Conservation (phyloP, 2,888 invertebrate genomes). For the Hypsopygia costalis region DNA sequence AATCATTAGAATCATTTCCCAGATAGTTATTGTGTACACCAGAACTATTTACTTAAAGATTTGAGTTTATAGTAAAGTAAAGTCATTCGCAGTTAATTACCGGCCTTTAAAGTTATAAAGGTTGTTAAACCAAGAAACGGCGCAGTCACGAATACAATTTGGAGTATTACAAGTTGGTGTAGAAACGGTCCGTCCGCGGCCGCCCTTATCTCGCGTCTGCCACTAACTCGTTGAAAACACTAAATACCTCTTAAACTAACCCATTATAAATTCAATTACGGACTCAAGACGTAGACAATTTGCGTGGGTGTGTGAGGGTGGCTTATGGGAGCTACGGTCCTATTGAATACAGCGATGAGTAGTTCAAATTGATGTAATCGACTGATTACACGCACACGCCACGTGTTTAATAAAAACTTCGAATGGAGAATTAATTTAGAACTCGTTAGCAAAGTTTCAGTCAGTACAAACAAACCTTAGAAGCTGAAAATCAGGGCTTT, state of each 20-base stretch:
- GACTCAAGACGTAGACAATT: constrained; percentile 66
- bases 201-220: background rate
- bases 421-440: too few species aligned
- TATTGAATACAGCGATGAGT: background rate
- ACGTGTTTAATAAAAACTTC: too few species aligned
- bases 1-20: too few species aligned
- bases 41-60: too few species aligned
- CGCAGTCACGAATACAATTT: background rate
- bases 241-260: constrained; percentile 70
- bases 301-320: constrained; percentile 41
- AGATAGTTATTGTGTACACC: too few species aligned
- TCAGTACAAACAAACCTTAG: too few species aligned
- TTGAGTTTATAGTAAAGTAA: too few species aligned
- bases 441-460: too few species aligned
- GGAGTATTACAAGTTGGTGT: background rate
- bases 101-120: background rate
- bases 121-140: background rate
- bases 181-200: background rate
- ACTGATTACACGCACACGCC: too few species aligned
- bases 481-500: too few species aligned
- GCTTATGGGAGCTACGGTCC: constrained; percentile 13
- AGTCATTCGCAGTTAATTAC: background rate
- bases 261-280: constrained; percentile 78
- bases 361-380: background rate
- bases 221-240: constrained; percentile 31